These are phyloP conservation scores for Notodonta dromedarius DNA, from an alignment of 2,888 invertebrate genomes.

Conservation along the genomic window DNA sequence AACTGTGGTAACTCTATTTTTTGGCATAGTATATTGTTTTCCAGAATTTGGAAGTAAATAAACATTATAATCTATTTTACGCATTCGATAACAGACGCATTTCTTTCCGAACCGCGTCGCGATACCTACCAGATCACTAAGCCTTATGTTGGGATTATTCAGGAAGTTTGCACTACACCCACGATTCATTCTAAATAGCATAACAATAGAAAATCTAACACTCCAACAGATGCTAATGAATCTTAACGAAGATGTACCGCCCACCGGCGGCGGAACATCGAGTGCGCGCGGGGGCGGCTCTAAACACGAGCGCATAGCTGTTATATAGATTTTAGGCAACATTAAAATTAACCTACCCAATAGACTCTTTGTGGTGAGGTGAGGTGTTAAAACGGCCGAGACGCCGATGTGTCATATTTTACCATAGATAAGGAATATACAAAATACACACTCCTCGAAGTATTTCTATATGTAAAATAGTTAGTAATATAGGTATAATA, in stretches of 20 bases:
- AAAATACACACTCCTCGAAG: not conserved
- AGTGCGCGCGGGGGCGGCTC: not conserved
- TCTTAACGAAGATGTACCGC: not conserved
- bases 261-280: not conserved
- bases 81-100: no score
- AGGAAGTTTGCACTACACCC: not conserved
- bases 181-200: not conserved
- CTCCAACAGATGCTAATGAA: constrained; percentile 5
- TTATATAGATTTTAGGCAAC: not conserved
- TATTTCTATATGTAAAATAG: not conserved
- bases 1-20: no score
- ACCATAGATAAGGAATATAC: not conserved
- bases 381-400: constrained; percentile 43
- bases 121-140: not conserved
- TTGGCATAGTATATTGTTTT: no score
- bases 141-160: not conserved
- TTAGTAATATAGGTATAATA: no score
- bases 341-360: constrained; percentile 3
- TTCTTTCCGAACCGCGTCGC: no score
- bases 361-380: constrained; percentile 54
- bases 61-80: no score
- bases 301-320: not conserved
- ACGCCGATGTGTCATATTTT: constrained; percentile 4
- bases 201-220: not conserved
- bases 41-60: no score